A percentile compares a stretch with the other conserved stretches of the same genome.
These are phyloP conservation scores for Serinus canaria DNA, from an alignment of 2,113 vertebrate species.

Conservation along the genomic window DNA sequence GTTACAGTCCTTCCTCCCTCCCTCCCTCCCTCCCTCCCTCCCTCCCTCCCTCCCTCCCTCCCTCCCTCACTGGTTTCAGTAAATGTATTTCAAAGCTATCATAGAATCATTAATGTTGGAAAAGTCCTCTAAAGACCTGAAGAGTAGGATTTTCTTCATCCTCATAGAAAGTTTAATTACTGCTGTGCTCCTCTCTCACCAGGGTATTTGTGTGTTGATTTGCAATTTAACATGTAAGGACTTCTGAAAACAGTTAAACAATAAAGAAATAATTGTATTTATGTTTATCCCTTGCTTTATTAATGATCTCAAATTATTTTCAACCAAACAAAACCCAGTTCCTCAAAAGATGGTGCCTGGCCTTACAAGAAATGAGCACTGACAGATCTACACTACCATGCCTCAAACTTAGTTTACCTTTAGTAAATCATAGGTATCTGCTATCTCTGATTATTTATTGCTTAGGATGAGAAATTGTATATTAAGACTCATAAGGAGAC, in stretches of 20 bases:
- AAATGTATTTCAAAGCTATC: neutral
- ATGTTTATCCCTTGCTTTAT: neutral
- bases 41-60: neutral
- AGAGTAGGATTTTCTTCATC: neutral
- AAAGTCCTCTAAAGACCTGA: neutral
- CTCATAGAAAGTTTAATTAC: neutral
- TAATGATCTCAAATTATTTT: neutral
- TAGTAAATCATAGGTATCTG: constrained; percentile 22
- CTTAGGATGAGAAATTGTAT: neutral
- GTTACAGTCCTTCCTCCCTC: too few species aligned
- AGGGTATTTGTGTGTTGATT: neutral
- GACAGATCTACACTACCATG: neutral
- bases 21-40: too few species aligned
- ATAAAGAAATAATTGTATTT: neutral
- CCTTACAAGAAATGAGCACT: neutral
- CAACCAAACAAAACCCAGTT: neutral
- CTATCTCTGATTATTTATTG: constrained; percentile 11
- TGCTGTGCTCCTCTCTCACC: neutral
- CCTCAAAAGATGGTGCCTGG: neutral
- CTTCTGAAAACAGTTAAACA: neutral
- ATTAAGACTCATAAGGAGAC: neutral
- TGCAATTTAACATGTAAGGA: neutral
- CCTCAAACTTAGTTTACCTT: constrained; percentile 9
- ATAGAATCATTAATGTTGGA: neutral
- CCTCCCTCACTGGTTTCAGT: neutral